Base-by-base conservation (phyloP, 2,888 invertebrate species). In the Sylvicola fuscatus region DNA sequence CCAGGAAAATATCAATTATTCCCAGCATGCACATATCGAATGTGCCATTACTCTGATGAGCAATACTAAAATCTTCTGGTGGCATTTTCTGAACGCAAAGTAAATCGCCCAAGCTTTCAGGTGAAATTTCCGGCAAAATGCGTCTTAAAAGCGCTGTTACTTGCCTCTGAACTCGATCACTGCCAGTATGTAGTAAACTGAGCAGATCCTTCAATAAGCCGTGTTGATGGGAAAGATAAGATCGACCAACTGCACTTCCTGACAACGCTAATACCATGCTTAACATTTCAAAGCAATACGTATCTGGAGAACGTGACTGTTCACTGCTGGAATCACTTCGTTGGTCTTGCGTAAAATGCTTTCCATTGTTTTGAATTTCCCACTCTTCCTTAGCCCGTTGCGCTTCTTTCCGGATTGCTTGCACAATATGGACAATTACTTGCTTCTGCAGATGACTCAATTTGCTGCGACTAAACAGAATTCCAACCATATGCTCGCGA, bases 241-340 rank as follows among this genome's bases (percentile, higher is more conserved):
- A 72, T 17, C 90, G 67, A 0, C 93, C 93, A 0, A 92, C 87
- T 1, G 77, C 70, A 45, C 90, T 92, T 3, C 93, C 93, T 42
- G 90, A 92, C 30, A 95, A 59, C 0, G 95, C 93, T 46, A 92
- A 56, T 14, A 70, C 92, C 80, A 93, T 80, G 3, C 90, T 90
- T 14, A 95, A 61, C 84, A 95, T 87, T 64, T 95, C 93, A 52
- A 93, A 95, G 60, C 93, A 93, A 56, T 92, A 95, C n/a, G 87
- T 87, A 55, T 95, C 93, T 2, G 53, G 44, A 34, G 56, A 45
- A 42, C 55, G 46, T 48, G 46, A 45, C 2, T 53, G 47, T 33
- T 56, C 58, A 33, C 51, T 47, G 21, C 48, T 47, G 16, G 48
- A 48, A 16, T 44, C 44, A 16, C 44, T 57, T 41, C 49, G 51